Conservation (phyloP, 1,140 invertebrate species). For the Geopemphigus sp. region DNA sequence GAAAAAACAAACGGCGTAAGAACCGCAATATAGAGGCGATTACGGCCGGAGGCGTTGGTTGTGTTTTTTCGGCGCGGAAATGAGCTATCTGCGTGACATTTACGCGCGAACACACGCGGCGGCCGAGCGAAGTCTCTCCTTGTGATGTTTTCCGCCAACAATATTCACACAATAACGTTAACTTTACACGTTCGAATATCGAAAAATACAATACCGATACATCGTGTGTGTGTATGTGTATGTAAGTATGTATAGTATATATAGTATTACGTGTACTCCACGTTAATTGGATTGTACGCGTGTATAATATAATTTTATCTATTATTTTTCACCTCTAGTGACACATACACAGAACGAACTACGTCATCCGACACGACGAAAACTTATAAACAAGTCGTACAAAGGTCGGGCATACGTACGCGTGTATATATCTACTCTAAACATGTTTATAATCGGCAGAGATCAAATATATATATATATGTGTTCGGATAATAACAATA, state of each 20-base stretch:
- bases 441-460: slow-evolving; percentile 20
- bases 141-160: not conserved
- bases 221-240: too few relatives aligned
- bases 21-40: too few relatives aligned
- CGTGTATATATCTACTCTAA: not conserved
- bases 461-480: not conserved
- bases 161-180: not conserved
- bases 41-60: slow-evolving; percentile 4
- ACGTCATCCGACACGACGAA: not conserved
- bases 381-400: not conserved
- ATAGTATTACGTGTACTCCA: too few relatives aligned
- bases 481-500: not conserved
- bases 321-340: not conserved
- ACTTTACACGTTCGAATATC: too few relatives aligned
- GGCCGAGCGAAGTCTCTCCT: not conserved
- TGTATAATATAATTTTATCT: not conserved
- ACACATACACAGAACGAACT: not conserved
- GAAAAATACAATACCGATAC: too few relatives aligned
- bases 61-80: not conserved
- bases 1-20: too few relatives aligned
- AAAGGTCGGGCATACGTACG: not conserved
- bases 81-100: slow-evolving; percentile 2
- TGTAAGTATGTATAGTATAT: too few relatives aligned
- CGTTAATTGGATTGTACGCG: not conserved
- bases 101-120: not conserved